Base-by-base conservation (phyloP, 2,797 vertebrate genomes). In the Smutsia temminckii region DNA sequence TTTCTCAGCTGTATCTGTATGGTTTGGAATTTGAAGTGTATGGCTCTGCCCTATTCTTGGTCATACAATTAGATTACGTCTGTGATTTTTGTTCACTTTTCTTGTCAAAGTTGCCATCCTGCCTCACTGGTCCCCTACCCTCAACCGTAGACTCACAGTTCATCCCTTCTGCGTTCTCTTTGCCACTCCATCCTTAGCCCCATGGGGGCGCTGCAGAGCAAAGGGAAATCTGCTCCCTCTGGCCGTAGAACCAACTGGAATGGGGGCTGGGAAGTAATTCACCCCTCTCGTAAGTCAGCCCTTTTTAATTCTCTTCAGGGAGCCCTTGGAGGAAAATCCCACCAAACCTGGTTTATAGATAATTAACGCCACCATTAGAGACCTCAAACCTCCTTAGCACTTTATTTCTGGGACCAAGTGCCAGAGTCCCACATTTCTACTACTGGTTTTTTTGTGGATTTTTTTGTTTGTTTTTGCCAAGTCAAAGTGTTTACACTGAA, bases 231-330 rank as follows among this genome's bases (percentile, higher is more conserved):
- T 69, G 84, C 68, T 95, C 84, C 94, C 75, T 86, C 85, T 53
- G 84, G 86, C 93, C 3, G 21, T 27, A 80, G 93, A 92, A 57
- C 71, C 29, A 92, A 75, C 55, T n/a, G 21, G 63, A 59, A 83
- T 94, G 97, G 97, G 97, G 96, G 96, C 86, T 95, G 95, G 96
- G 96, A 93, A 95, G 72, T 74, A 95, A 94, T 95, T 81, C 91
- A 87, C 88, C 78, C 75, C 91, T 91, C 71, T 78, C n/a, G 42
- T 49, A 53, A 59, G 88, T 94, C 49, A 75, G 72, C 34, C 64
- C 32, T 71, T 63, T 63, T 51, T 61, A 66, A 86, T 75, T 91
- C 42, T 94, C 69, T 84, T n/a, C 37, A 8, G 64, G 27, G 23
- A 93, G 46, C 8, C n/a, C 51, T 46, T 27, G 59, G 42, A 94